These are phyloP conservation scores for Oedothorax gibbosus DNA, from an alignment of 1,140 invertebrate species.

Conservation along the genomic window DNA sequence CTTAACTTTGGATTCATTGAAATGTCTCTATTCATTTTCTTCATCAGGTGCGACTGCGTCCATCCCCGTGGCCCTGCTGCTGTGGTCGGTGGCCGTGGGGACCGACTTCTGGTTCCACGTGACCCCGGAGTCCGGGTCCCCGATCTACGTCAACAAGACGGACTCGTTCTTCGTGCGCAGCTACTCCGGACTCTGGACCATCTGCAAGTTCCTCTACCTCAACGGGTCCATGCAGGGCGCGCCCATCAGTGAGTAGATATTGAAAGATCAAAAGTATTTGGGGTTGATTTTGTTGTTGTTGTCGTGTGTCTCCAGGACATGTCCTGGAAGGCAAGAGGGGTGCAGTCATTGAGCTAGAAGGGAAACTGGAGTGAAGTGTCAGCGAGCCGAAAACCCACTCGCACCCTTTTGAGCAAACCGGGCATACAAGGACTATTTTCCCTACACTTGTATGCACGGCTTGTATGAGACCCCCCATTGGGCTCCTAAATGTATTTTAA, in stretches of 20 bases:
- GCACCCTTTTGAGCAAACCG: too few species aligned
- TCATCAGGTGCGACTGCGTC: conserved; percentile 35
- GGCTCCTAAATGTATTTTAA: too few species aligned
- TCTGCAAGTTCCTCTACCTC: conserved; percentile 69
- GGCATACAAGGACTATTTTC: too few species aligned
- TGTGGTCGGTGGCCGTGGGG: conserved; percentile 81
- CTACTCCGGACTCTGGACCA: conserved; percentile 78
- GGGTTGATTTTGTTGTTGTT: too few species aligned
- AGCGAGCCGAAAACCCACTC: too few species aligned
- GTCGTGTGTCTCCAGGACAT: too few species aligned
- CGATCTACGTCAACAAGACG: conserved; percentile 73
- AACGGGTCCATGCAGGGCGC: conserved; percentile 1
- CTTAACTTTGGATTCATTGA: too few species aligned
- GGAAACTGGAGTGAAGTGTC: too few species aligned
- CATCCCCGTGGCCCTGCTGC: conserved; percentile 74
- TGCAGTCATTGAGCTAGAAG: too few species aligned
- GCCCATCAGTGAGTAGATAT: conserved; percentile 51
- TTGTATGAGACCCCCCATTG: too few species aligned
- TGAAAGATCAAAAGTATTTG: neutral
- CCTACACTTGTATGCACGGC: too few species aligned
- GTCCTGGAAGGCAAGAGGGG: too few species aligned
- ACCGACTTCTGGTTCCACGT: conserved; percentile 82
- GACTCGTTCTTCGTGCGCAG: conserved; percentile 74
- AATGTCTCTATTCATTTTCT: neutral
- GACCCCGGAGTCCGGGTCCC: conserved; percentile 68